Base-by-base conservation (phyloP, 2,888 invertebrate genomes). In the Dryomyza anilis region DNA sequence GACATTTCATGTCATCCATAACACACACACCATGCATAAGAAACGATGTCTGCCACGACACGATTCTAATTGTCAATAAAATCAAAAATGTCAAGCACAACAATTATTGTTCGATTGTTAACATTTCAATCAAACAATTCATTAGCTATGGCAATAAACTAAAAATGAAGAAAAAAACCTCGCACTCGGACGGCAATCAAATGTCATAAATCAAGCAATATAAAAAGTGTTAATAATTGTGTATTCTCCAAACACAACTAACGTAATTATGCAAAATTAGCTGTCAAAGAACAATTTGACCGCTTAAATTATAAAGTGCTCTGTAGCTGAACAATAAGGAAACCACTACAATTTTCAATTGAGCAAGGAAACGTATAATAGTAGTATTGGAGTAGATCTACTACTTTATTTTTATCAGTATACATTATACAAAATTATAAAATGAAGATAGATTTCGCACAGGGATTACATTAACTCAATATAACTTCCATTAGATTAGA, bases 31-130 rank as follows among this genome's bases (percentile, higher is more conserved):
- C 36, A 7, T 36, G n/a, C 19, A 29, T 19, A 33, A 10, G 46
- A 46, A 8, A 5, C 4, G 30, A 48, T 12, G 23, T 6, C 52
- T 74, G 76, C 72, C 75, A 74, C 77, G 76, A 76, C 77, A 78
- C 73, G 76, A 75, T 78, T 78, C 76, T 78, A 74, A 77, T 77
- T 74, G 76, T 75, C 75, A 74, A 78, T 77, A 78, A 78, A 76
- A 73, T 64, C 61, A 58, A 55, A 69, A 67, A 69, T 63, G 29
- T 39, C 53, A 61, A 16, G 8, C 27, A 23, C n/a, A 48, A 48
- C 50, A 60, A 46, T 61, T n/a, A n/a, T n/a, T 43, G 23, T 43
- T 53, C 61, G 61, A 61, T 53, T 21, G 36, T 50, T 30, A 19
- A 61, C 43, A 52, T 53, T 61, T 53, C 61, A 53, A 61, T 61